Conservation (phyloP, 1,140 invertebrate species). For the Mya arenaria region DNA sequence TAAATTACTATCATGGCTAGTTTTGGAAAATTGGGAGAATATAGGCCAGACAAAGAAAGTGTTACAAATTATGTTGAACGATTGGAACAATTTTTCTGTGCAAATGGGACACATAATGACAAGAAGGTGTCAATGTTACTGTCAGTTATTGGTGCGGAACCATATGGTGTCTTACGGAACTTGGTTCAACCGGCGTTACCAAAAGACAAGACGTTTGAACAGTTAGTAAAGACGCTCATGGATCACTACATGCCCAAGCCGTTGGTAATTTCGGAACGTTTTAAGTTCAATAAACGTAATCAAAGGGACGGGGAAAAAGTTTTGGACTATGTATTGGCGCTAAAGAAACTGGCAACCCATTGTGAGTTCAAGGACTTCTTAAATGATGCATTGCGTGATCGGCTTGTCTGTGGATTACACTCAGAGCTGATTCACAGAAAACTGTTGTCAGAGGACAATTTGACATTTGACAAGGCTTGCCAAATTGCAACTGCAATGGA, state of each 20-base stretch:
- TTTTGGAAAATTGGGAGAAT: constrained; percentile 15
- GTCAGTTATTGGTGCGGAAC: constrained; percentile 10
- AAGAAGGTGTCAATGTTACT: constrained; percentile 18
- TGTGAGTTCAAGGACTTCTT: constrained; percentile 56
- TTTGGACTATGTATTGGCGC: constrained; percentile 21
- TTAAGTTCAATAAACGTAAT: constrained; percentile 54
- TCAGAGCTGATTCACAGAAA: constrained; percentile 49
- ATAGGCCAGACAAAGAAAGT: not conserved
- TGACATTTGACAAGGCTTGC: constrained; percentile 51
- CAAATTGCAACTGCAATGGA: constrained; percentile 59
- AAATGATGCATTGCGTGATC: constrained; percentile 55
- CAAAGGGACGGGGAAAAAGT: constrained; percentile 27
- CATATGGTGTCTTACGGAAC: constrained; percentile 6
- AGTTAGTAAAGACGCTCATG: constrained; percentile 42
- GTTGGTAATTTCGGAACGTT: constrained; percentile 50
- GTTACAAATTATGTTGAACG: constrained; percentile 20
- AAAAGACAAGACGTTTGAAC: constrained; percentile 24
- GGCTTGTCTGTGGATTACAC: constrained; percentile 59
- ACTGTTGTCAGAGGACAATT: constrained; percentile 47
- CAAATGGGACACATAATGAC: constrained; percentile 13
- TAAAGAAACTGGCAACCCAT: constrained; percentile 49
- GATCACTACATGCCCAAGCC: constrained; percentile 56
- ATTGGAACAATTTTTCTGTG: constrained; percentile 4
- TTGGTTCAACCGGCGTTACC: constrained; percentile 24
- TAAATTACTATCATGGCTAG: too few species aligned